phyloP scores from a whole-genome alignment of 1,140 invertebrate species.

The Arion vulgaris region DNA sequence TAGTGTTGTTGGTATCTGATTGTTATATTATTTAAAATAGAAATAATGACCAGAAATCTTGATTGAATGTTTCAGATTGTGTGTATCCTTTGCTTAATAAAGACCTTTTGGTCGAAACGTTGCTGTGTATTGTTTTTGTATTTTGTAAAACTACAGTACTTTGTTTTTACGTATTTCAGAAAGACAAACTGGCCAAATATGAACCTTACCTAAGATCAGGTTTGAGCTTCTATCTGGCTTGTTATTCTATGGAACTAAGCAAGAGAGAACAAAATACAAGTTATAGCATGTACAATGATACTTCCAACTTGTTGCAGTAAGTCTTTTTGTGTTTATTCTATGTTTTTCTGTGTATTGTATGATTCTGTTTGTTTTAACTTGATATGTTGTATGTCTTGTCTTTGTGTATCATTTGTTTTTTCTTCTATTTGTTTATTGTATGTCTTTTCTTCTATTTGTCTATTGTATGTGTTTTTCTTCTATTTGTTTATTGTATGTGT shows the following conservation, averaged over 20 bases:
- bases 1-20: too few species aligned
- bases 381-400: background rate
- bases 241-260: constrained; percentile 18
- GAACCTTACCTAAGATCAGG: constrained; percentile 20
- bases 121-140: too few species aligned
- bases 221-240: constrained; percentile 27
- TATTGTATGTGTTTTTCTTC: background rate
- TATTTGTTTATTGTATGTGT: background rate
- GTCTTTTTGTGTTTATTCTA: background rate
- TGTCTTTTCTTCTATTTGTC: background rate
- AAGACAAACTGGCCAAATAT: constrained; percentile 20
- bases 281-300: constrained; percentile 28
- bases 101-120: too few species aligned
- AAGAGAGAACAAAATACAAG: background rate
- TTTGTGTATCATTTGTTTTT: background rate
- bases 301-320: constrained; percentile 26
- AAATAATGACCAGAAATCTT: too few species aligned
- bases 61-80: too few species aligned
- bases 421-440: background rate
- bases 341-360: too few species aligned
- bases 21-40: too few species aligned
- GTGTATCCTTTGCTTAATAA: too few species aligned
- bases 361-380: too few species aligned
- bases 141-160: too few species aligned
- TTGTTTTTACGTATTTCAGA: too few species aligned